Evolutionary conservation across 1,140 invertebrate species (phyloP).

Genomic region (Drosophila bocki): DNA sequence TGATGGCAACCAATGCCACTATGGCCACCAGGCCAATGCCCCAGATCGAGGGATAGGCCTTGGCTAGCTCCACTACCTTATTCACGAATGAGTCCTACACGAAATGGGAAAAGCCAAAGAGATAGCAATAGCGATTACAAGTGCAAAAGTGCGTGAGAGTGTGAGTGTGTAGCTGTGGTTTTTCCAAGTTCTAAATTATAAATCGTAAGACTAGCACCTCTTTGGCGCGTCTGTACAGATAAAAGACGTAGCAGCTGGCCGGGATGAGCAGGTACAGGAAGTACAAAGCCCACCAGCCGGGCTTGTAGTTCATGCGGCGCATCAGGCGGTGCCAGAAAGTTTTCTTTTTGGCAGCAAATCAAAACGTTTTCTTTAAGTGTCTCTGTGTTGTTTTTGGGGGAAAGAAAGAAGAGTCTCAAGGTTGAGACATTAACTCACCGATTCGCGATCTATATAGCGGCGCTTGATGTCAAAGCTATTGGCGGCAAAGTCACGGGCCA

Average conservation of each 20-base stretch:
- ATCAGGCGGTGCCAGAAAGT: slow-evolving; percentile 90
- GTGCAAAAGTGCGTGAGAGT: slow-evolving; percentile 46
- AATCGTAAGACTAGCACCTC: slow-evolving; percentile 86
- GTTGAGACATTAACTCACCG: slow-evolving; percentile 87
- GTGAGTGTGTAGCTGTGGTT: slow-evolving; percentile 27
- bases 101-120: slow-evolving; percentile 54
- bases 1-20: slow-evolving; percentile 90
- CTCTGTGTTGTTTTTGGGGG: slow-evolving; percentile 15
- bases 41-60: slow-evolving; percentile 96
- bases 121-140: slow-evolving; percentile 52
- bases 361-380: slow-evolving; percentile 19
- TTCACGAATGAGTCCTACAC: slow-evolving; percentile 92
- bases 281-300: slow-evolving; percentile 92
- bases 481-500: slow-evolving; percentile 92
- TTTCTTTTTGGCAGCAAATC: slow-evolving; percentile 85
- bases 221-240: slow-evolving; percentile 88
- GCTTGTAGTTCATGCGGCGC: slow-evolving; percentile 90
- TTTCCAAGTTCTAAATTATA: slow-evolving; percentile 5
- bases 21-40: slow-evolving; percentile 89
- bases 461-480: slow-evolving; percentile 95
- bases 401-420: not conserved
- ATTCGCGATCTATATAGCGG: slow-evolving; percentile 91
- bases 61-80: slow-evolving; percentile 92
- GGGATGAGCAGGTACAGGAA: slow-evolving; percentile 91
- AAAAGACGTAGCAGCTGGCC: slow-evolving; percentile 89